Percentiles rank a stretch among this genome's conserved stretches.
phyloP scores from a whole-genome alignment of 2,113 vertebrate genomes.

The Hepsetus odoe region DNA sequence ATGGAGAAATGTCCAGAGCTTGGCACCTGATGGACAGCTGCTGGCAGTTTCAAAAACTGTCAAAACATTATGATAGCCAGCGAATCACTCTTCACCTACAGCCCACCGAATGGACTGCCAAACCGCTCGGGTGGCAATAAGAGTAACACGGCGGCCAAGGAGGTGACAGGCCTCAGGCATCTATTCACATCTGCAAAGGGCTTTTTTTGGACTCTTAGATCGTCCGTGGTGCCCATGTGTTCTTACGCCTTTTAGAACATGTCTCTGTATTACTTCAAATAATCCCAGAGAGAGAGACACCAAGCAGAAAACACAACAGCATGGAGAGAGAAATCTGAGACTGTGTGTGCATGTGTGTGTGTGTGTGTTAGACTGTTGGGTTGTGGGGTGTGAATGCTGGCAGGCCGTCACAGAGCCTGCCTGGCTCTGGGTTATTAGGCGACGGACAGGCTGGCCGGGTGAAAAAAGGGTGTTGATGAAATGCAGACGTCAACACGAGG shows the following conservation, averaged over 20 bases:
- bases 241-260: not conserved
- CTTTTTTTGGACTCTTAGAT: not conserved
- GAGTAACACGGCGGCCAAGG: slow-evolving; percentile 18
- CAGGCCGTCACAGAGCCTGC: slow-evolving; percentile 35
- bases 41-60: slow-evolving; percentile 20
- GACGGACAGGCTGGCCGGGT: slow-evolving; percentile 52
- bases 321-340: not conserved
- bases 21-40: slow-evolving; percentile 4
- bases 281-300: not conserved
- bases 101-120: not conserved
- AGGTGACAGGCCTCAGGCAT: slow-evolving; percentile 22
- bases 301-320: not conserved
- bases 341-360: slow-evolving; percentile 12
- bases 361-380: slow-evolving; percentile 18
- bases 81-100: slow-evolving; percentile 29
- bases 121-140: slow-evolving; percentile 25
- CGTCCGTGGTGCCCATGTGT: not conserved
- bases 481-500: slow-evolving; percentile 75
- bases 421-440: slow-evolving; percentile 55
- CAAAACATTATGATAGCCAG: slow-evolving; percentile 35
- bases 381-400: slow-evolving; percentile 40
- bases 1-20: not conserved
- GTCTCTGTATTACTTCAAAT: too few species aligned
- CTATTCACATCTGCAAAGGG: slow-evolving; percentile 28
- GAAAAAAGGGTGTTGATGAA: slow-evolving; percentile 72